Base-by-base conservation (phyloP, 1,140 invertebrate species). In the Brachystomella parvula region DNA sequence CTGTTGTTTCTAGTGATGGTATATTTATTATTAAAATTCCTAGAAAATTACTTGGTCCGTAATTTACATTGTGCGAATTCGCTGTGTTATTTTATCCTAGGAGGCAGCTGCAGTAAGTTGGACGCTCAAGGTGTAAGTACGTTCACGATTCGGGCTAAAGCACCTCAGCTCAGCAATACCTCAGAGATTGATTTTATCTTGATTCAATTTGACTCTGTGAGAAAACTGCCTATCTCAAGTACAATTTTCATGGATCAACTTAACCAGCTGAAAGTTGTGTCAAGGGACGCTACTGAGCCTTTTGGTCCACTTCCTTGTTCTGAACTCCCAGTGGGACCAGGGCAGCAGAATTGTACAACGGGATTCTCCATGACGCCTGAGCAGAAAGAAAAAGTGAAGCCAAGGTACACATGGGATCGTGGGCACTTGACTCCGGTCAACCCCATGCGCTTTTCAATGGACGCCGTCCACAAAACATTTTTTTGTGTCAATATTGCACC, bases 401-500 rank as follows among this genome's bases (percentile, higher is more conserved):
- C 44, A 0, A 24, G 33, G n/a, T 60, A 30, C 35, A 65, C 61
- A 29, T 68, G 35, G 33, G 66, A 68, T 47, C 30, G 66, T n/a
- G 66, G 66, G 9, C 66, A 68, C 21, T 35, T 68, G 44, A 49
- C 35, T 2, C 66, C 66, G 12, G 63, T 29, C 3, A 53, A 64
- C 30, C 66, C 66, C 21, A 47, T 68, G 28, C 29, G 57, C 31
- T 68, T 60, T 33, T 28, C 28, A 19, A 39, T 12, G 1, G 56
- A 59, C 2, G 66, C 66, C 2, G 12, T 64, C n/a, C 21, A 47
- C 21, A 68, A 61, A 2, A 68, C 66, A 2, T 68, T 60, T n/a
- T 68, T 47, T 24, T 68, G 66, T 29, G 35, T 64, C 12, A 68
- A 68, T 31, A 68, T 69, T n/a, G 66, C 66, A 19, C 66, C 66